Percentiles rank a stretch among this genome's conserved stretches.
Conservation (phyloP, 2,888 invertebrate species). For the Steinernema carpocapsae region DNA sequence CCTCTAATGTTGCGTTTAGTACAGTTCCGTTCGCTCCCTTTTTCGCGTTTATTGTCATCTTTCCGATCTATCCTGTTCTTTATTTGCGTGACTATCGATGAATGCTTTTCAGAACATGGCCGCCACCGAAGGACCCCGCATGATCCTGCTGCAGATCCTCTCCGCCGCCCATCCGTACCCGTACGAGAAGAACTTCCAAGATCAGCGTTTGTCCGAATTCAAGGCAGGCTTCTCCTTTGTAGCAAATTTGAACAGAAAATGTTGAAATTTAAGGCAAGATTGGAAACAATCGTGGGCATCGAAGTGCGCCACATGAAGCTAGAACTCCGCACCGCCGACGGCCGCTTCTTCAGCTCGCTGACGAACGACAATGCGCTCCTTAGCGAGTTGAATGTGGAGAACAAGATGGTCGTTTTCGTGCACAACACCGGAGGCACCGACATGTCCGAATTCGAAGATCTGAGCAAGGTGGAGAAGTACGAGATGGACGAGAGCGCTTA, state of each 20-base stretch:
- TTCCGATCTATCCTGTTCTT: neutral
- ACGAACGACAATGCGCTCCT: constrained; percentile 14
- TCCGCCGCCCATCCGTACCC: constrained; percentile 23
- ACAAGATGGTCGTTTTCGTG: constrained; percentile 26
- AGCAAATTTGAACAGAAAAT: neutral
- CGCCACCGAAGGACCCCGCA: constrained; percentile 2
- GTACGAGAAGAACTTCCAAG: constrained; percentile 41
- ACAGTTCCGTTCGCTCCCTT: neutral
- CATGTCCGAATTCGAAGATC: constrained; percentile 41
- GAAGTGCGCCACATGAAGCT: constrained; percentile 32
- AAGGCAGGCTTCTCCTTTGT: constrained; percentile 20
- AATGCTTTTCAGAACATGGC: neutral
- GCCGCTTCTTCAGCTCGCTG: constrained; percentile 35
- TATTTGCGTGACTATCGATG: neutral
- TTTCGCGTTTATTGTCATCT: neutral
- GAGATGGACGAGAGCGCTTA: constrained; percentile 54
- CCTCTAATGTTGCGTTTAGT: neutral
- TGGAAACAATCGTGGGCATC: constrained; percentile 37
- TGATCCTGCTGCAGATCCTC: constrained; percentile 22
- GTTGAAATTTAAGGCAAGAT: constrained; percentile 31
- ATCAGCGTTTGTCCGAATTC: constrained; percentile 39
- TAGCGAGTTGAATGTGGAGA: constrained; percentile 23
- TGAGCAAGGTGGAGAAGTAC: constrained; percentile 58
- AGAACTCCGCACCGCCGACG: constrained; percentile 33
- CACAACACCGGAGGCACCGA: constrained; percentile 17